These are phyloP conservation scores for Galerucella pusilla DNA, from an alignment of 2,888 invertebrate genomes.

Conservation along the genomic window DNA sequence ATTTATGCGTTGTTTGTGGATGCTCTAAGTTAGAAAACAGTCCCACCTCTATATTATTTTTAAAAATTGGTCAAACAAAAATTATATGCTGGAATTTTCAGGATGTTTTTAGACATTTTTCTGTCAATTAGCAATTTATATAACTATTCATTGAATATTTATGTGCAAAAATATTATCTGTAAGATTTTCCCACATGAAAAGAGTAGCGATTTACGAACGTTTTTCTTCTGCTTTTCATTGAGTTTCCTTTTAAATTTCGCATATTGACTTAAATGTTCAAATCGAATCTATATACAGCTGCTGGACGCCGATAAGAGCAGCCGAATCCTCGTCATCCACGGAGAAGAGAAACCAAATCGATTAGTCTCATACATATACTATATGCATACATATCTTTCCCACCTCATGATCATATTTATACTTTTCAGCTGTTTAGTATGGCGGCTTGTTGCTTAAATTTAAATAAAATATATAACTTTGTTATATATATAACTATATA, in stretches of 20 bases:
- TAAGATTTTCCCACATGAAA: neutral
- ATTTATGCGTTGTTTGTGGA: too few relatives aligned
- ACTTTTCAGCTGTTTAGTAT: neutral
- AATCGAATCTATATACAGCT: slow-evolving; percentile 52
- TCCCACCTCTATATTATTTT: too few relatives aligned
- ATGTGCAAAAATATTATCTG: too few relatives aligned
- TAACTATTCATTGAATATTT: too few relatives aligned
- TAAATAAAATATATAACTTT: too few relatives aligned
- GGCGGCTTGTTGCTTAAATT: neutral
- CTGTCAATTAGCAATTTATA: too few relatives aligned
- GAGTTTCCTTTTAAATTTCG: slow-evolving; percentile 38
- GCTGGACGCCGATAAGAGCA: slow-evolving; percentile 60
- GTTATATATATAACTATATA: too few relatives aligned
- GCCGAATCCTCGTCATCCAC: slow-evolving; percentile 51
- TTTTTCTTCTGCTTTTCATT: neutral
- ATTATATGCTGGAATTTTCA: too few relatives aligned
- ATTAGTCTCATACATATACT: slow-evolving; percentile 52
- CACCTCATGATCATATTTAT: slow-evolving; percentile 21
- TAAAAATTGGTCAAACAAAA: too few relatives aligned
- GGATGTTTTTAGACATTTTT: too few relatives aligned
- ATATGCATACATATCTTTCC: slow-evolving; percentile 37
- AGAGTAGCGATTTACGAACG: neutral
- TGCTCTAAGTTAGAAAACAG: too few relatives aligned
- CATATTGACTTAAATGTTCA: slow-evolving; percentile 45
- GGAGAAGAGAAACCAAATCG: slow-evolving; percentile 49